Conservation (phyloP, 2,888 invertebrate genomes). For the Macroteleia sp. region DNA sequence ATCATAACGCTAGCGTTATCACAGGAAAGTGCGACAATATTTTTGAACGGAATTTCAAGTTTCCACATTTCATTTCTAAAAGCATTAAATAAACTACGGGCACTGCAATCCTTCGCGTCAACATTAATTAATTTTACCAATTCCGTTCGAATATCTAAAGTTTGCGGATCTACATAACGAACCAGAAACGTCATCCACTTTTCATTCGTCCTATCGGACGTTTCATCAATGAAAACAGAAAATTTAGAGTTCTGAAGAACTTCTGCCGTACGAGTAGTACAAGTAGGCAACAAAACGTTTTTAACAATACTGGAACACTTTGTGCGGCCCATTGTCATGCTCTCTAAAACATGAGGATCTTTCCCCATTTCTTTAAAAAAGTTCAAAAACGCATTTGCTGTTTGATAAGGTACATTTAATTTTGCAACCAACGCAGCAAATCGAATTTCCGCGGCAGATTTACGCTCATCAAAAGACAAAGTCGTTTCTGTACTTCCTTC, state of each 20-base stretch:
- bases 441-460: conserved; percentile 32
- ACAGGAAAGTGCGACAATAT: conserved; percentile 21
- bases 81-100: conserved; percentile 14
- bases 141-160: conserved; percentile 9
- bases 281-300: background rate
- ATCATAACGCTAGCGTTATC: conserved; percentile 21
- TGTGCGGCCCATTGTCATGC: conserved; percentile 4
- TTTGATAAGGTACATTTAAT: conserved; percentile 26
- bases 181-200: conserved; percentile 21
- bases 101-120: conserved; percentile 6
- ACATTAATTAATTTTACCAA: conserved; percentile 10
- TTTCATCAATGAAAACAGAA: conserved; percentile 17
- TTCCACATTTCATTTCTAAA: conserved; percentile 8
- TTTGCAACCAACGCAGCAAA: conserved; percentile 39
- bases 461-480: background rate
- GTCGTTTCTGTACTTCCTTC: background rate
- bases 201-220: conserved; percentile 6
- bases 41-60: background rate
- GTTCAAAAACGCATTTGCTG: conserved; percentile 17
- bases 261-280: background rate
- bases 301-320: conserved; percentile 6
- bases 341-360: conserved; percentile 12
- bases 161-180: background rate
- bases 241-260: background rate
- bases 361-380: conserved; percentile 2